A percentile compares a stretch with the other conserved stretches of the same genome.
phyloP scores from a whole-genome alignment of 2,888 invertebrate genomes.

The Eristalinus aeneus region DNA sequence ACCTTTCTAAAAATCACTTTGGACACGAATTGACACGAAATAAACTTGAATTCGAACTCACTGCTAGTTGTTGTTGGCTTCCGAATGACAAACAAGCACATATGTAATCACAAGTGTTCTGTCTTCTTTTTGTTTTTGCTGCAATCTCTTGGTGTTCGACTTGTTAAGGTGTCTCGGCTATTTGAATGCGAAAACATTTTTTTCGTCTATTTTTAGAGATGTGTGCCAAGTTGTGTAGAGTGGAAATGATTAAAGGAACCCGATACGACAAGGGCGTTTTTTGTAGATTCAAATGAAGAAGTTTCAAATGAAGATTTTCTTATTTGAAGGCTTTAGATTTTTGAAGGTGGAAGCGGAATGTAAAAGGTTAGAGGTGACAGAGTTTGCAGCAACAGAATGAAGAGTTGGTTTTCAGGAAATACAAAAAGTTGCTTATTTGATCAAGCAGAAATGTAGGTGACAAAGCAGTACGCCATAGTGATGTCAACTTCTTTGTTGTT shows the following conservation, averaged over 20 bases:
- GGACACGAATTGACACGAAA: not conserved
- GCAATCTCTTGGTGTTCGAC: not conserved
- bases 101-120: not conserved
- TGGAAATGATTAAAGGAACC: not conserved
- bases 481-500: no score
- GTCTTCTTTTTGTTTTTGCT: not conserved
- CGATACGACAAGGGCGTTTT: not conserved
- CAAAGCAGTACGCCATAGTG: no score
- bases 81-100: not conserved
- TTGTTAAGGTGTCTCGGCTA: not conserved
- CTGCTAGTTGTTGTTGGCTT: not conserved
- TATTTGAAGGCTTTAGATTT: not conserved
- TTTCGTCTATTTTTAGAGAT: constrained; percentile 10
- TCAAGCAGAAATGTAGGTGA: no score
- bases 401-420: not conserved
- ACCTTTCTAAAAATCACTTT: constrained; percentile 60
- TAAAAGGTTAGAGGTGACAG: not conserved
- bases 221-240: constrained; percentile 2
- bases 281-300: no score
- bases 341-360: not conserved
- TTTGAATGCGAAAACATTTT: not conserved
- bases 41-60: not conserved
- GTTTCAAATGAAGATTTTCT: not conserved
- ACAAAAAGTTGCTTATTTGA: no score
- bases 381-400: not conserved